Percentiles rank a stretch among this genome's conserved stretches.
These are phyloP conservation scores for Euwallacea fornicatus DNA, from an alignment of 1,140 invertebrate genomes.

Conservation along the genomic window DNA sequence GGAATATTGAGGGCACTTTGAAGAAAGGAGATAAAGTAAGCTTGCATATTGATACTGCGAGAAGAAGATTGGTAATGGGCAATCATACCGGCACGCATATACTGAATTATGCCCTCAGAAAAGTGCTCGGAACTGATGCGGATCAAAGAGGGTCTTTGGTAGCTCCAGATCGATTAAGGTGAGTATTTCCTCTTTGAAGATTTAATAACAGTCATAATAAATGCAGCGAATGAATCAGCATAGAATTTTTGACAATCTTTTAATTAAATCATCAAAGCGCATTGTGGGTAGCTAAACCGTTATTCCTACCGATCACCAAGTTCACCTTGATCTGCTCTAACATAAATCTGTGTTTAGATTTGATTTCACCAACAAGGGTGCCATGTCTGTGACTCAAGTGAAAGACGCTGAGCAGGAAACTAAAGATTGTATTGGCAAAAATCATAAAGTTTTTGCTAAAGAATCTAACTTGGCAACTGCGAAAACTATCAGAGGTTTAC, in stretches of 20 bases:
- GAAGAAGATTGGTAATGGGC: slow-evolving; percentile 91
- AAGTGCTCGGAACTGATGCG: slow-evolving; percentile 85
- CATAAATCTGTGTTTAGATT: slow-evolving; percentile 58
- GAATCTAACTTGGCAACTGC: slow-evolving; percentile 81
- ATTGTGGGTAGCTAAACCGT: too few species aligned
- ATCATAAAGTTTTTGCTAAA: slow-evolving; percentile 88
- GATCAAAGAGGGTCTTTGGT: slow-evolving; percentile 99
- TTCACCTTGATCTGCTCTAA: background rate
- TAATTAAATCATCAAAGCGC: too few species aligned
- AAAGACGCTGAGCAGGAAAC: slow-evolving; percentile 81
- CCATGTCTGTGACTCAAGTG: slow-evolving; percentile 85
- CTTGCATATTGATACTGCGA: slow-evolving; percentile 79
- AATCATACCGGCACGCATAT: slow-evolving; percentile 99
- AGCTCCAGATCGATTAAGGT: slow-evolving; percentile 87
- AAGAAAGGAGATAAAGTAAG: slow-evolving; percentile 85
- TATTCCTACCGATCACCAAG: background rate
- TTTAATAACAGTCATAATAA: background rate
- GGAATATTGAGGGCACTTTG: slow-evolving; percentile 81
- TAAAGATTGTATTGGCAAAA: slow-evolving; percentile 75
- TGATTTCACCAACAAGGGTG: slow-evolving; percentile 95
- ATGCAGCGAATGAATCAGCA: background rate
- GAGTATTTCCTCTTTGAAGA: background rate
- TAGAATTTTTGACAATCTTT: too few species aligned
- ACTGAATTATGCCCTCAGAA: slow-evolving; percentile 91
- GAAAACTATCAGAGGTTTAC: slow-evolving; percentile 90